Base-by-base conservation (phyloP, 1,140 invertebrate genomes). In the Formica exsecta region DNA sequence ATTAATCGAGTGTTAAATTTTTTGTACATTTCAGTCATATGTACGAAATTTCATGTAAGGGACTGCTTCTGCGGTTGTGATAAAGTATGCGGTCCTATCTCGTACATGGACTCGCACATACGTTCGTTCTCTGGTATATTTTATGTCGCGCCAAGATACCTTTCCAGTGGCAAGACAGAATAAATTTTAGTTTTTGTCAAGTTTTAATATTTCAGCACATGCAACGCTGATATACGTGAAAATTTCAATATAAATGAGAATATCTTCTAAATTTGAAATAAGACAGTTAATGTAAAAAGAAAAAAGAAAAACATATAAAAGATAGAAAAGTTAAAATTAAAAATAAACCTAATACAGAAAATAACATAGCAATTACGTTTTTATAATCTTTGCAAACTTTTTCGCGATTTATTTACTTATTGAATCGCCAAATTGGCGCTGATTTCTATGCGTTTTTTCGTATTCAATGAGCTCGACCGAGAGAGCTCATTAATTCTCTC, bases 161-260 rank as follows among this genome's bases (percentile, higher is more conserved):
- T 54, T 70, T 74, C 29, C 79, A 6, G 54, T 48, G 38, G 68
- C 25, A 73, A 61, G 13, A 38, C 54, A 16, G 13, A 74, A 73
- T 83, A 73, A 81, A 83, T 83, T 74, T 44, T 41, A 44, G 68
- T 61, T 51, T 71, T 83, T 41, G 68, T 83, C 68, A 62, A 44
- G 41, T 83, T 74, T 83, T 83, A 83, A 83, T 73, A 61, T 83
- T n/a, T 13, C 54, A 38, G 38, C 29, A n/a, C 38, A 29, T 9
- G 25, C n/a, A 57, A 70, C 66, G 13, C 16, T 32, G n/a, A 29
- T 25, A 22, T 9, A 41, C 7, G n/a, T 38, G 19, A 68, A 80
- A 59, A 54, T 68, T 80, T 54, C 32, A 13, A 32, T 66, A 3
- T 38, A 19, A 80, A 80, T 57, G 65, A 2, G 32, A 80, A 80